Evolutionary conservation across 2,113 vertebrate species (phyloP).

Genomic region (Silurus meridionalis): DNA sequence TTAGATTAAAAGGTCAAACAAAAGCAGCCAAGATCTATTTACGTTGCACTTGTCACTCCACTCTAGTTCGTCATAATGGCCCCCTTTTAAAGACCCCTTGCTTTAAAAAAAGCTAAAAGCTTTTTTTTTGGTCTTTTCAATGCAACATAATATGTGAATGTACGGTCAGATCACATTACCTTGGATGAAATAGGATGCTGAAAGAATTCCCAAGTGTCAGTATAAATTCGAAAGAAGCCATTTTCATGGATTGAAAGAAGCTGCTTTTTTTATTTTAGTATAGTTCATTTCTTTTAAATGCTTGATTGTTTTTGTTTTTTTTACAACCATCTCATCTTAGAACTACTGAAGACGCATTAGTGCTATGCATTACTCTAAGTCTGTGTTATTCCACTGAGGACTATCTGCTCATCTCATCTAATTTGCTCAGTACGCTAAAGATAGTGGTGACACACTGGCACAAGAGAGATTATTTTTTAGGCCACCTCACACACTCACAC

Average conservation of each 20-base stretch:
- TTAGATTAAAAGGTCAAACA: constrained; percentile 41
- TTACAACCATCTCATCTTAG: not conserved
- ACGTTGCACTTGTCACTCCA: not conserved
- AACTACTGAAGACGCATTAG: not conserved
- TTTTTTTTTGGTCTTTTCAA: not conserved
- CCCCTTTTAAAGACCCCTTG: not conserved
- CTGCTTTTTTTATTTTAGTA: not conserved
- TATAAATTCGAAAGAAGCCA: not conserved
- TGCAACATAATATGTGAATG: not conserved
- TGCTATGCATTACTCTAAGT: not conserved
- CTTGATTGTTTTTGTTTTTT: not conserved
- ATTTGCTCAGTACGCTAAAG: constrained; percentile 42
- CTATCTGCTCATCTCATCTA: constrained; percentile 27
- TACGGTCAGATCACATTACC: not conserved
- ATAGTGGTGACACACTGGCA: constrained; percentile 47
- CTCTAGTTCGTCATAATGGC: not conserved
- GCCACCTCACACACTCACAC: constrained; percentile 40
- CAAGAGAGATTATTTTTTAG: constrained; percentile 37
- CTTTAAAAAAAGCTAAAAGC: not conserved
- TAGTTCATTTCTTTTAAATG: not conserved
- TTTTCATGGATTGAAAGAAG: not conserved
- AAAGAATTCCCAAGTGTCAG: not conserved
- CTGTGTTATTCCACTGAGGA: not conserved
- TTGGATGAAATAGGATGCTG: not conserved
- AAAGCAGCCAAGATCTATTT: constrained; percentile 34